Evolutionary conservation across 2,888 invertebrate species (phyloP), one percentile per base, ranked within the genome.

Genomic region (Rhagium mordax): DNA sequence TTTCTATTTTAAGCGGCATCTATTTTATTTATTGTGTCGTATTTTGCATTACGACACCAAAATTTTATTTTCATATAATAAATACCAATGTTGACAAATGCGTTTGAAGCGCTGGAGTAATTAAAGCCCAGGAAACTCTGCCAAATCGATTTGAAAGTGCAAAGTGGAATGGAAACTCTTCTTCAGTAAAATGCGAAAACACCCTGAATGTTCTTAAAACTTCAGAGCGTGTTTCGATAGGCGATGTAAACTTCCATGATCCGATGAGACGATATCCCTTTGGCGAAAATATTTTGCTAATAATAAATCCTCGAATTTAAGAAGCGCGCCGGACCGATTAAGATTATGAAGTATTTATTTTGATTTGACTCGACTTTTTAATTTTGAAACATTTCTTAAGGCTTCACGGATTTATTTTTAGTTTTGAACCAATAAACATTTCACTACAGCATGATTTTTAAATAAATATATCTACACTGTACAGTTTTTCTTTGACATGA

Each of bases 401-500:
- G 75, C 80, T 76, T 77, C 78, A 74, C 76, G 76, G 76, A 73
- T 74, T 79, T 79, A 81, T 82, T 82, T 82, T 83, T 79, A 80
- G 80, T 80, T 72, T 76, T 79, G 81, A 79, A 84, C 81, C 81
- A 84, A 84, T 84, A 84, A 84, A 84, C 84, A 83, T 83, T 81
- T 83, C 82, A 82, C 76, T 79, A 80, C 74, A 76, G 79, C 80
- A 77, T 74, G 81, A 84, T 83, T 82, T 84, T 83, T 83, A 82
- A 81, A 83, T 82, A 84, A 83, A 84, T 82, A 84, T 79, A 77
- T 77, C 75, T 78, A 74, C 77, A 72, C 75, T 78, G 77, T 70
- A 78, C 75, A 71, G 74, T 74, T 75, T 74, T 77, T 75, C 74
- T 78, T 78, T 78, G 79, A 79, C 78, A 76, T 57, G 77, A 72